Conservation (phyloP, 2,888 invertebrate genomes). For the Polymixis lichenea region DNA sequence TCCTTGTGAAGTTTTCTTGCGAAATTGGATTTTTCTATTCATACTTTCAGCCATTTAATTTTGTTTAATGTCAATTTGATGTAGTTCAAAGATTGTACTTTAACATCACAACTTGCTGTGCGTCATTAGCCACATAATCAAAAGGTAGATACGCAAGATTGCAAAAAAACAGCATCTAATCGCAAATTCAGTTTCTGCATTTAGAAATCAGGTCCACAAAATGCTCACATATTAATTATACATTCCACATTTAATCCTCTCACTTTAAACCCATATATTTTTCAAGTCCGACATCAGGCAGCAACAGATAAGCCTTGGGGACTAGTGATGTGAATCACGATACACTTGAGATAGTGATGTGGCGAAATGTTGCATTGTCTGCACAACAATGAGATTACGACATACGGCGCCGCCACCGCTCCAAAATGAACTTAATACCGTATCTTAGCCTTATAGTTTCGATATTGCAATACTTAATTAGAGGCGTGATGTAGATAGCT, state of each 20-base stretch:
- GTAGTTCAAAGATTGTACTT: background rate
- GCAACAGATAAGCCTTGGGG: conserved; percentile 51
- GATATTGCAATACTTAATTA: conserved; percentile 65
- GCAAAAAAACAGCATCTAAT: background rate
- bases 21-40: conserved; percentile 13
- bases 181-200: conserved; percentile 17
- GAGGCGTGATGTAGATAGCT: conserved; percentile 61
- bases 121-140: background rate
- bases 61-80: background rate
- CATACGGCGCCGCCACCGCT: conserved; percentile 34
- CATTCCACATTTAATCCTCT: conserved; percentile 47
- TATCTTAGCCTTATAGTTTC: conserved; percentile 57
- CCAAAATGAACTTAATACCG: conserved; percentile 57
- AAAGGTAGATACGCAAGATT: background rate
- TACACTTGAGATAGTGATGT: conserved; percentile 63
- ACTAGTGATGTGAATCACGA: conserved; percentile 68
- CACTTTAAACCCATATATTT: conserved; percentile 27
- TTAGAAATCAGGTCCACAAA: conserved; percentile 32
- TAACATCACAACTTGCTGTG: background rate
- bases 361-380: conserved; percentile 66
- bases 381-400: conserved; percentile 63
- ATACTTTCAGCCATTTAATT: background rate
- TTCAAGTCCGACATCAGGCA: conserved; percentile 25
- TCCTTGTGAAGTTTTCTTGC: background rate
- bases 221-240: conserved; percentile 40